Evolutionary conservation across 2,888 invertebrate species (phyloP), one percentile per base, ranked within the genome.

Genomic region (Graphium colonna): DNA sequence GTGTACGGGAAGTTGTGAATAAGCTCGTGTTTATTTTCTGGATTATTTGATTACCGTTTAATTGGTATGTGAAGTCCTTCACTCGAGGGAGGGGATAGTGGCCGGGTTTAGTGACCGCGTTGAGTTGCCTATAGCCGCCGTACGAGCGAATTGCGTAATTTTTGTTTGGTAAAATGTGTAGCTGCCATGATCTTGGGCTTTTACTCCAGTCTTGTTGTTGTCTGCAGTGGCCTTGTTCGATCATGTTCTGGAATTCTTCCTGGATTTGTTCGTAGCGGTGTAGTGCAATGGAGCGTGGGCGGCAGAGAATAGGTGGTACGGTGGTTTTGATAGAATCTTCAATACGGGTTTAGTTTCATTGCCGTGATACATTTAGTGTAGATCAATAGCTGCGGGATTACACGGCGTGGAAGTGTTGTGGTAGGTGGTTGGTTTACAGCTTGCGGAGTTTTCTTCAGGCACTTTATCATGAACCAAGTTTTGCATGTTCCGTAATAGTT

Each of bases 61-160:
- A 17, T 7, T 17, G 16, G 41, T 41, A n/a, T 1, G 41, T 41
- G 16, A 41, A 41, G 41, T 41, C 41, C n/a, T 18, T 16, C 3
- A 41, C 9, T 3, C 41, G 17, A 3, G 41, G 41, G 8, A 41
- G 3, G 16, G 41, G 33, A 9, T 33, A 33, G 41, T 60, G 58
- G 41, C 58, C 60, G 0, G 52, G 55, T 26, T 36, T 31, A 15
- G 52, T 61, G 28, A 53, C 48, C 13, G 46, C 42, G 28, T 33
- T 57, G 33, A 42, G 39, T 5, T 40, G 5, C 38, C 53, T 26
- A 40, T 60, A 58, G 40, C 58, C 60, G 0, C 77, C 77, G 51
- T 77, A 76, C 9, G 45, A 48, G 5, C 62, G 59, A 41, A 65
- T n/a, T 0, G 41, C 28, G 0, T 63, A 63, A 12, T 66, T 52